These are phyloP conservation scores for Indicator indicator DNA, from an alignment of 2,113 vertebrate genomes.

Conservation along the genomic window DNA sequence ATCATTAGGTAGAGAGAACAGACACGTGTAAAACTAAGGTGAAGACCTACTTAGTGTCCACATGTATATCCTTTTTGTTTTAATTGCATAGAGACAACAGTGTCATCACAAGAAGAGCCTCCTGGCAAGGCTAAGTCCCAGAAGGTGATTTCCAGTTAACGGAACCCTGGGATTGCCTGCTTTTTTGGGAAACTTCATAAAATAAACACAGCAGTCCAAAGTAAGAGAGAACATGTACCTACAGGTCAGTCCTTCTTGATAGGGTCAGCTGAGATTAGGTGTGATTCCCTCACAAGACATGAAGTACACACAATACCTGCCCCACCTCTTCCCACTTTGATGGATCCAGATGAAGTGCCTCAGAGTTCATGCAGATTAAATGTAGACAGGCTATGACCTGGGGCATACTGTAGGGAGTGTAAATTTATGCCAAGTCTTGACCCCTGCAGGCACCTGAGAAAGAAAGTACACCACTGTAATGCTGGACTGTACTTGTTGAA, in stretches of 20 bases:
- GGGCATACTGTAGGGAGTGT: not conserved
- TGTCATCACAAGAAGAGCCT: not conserved
- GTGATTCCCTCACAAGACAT: not conserved
- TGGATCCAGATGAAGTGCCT: not conserved
- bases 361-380: not conserved
- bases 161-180: not conserved
- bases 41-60: not conserved
- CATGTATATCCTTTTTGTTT: not conserved
- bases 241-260: not conserved
- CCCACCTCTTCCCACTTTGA: not conserved
- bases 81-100: not conserved
- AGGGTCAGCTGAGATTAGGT: not conserved
- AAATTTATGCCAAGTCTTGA: not conserved
- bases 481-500: not conserved
- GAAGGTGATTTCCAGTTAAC: not conserved
- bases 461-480: not conserved
- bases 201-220: not conserved
- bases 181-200: not conserved
- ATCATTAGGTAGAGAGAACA: accelerated
- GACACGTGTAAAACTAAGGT: not conserved
- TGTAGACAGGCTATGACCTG: not conserved
- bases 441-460: not conserved
- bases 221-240: not conserved
- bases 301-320: too few relatives aligned
- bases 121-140: not conserved